A percentile compares a stretch with the other conserved stretches of the same genome.
Evolutionary conservation across 1,140 invertebrate genomes (phyloP).

Genomic region (Sarcophaga bullata): DNA sequence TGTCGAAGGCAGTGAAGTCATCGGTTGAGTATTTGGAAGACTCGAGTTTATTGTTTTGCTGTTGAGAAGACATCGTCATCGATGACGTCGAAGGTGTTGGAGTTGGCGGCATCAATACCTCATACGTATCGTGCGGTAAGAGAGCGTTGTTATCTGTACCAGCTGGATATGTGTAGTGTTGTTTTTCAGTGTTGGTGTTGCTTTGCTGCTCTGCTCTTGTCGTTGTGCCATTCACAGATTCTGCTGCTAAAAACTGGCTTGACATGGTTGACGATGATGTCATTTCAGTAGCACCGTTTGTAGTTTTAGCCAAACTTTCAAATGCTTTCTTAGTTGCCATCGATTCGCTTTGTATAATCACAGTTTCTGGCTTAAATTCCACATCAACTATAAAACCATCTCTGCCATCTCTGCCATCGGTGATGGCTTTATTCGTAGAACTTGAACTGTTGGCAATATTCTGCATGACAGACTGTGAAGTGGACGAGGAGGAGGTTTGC

Average conservation of each 20-base stretch:
- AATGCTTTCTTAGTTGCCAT: constrained; percentile 34
- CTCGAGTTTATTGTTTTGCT: neutral
- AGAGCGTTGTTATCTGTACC: neutral
- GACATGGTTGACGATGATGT: constrained; percentile 57
- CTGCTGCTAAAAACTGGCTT: constrained; percentile 38
- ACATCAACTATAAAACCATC: constrained; percentile 24
- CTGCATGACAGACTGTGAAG: constrained; percentile 44
- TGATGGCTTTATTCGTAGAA: constrained; percentile 46
- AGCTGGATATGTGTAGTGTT: neutral
- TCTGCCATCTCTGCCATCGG: constrained; percentile 46
- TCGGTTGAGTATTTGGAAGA: neutral
- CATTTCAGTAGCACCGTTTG: constrained; percentile 58
- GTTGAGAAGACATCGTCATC: neutral
- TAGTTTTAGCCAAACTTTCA: constrained; percentile 33
- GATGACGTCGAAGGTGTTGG: constrained; percentile 4
- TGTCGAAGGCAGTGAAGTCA: constrained; percentile 9
- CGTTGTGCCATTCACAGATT: constrained; percentile 20
- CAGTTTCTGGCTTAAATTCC: constrained; percentile 26
- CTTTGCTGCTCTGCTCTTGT: constrained; percentile 20
- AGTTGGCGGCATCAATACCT: constrained; percentile 43
- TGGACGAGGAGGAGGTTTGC: constrained; percentile 23
- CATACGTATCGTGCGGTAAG: constrained; percentile 46
- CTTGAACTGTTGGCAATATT: constrained; percentile 8
- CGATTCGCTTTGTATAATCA: constrained; percentile 29
- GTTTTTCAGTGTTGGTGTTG: constrained; percentile 30